Evolutionary conservation across 2,888 invertebrate species (phyloP).

Genomic region (Scotopteryx bipunctaria): DNA sequence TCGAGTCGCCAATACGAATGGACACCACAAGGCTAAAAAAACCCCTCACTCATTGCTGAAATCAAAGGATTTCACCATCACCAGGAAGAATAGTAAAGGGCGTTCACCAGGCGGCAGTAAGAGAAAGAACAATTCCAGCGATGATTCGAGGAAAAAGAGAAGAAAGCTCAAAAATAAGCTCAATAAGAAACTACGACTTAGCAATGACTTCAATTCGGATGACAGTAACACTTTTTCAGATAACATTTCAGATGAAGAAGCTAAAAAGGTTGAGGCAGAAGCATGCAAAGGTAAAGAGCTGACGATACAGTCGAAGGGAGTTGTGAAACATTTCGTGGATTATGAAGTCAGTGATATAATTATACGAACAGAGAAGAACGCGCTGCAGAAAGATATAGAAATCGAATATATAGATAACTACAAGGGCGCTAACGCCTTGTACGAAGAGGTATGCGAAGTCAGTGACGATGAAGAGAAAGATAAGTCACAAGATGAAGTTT

Average conservation of each 20-base stretch:
- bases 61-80: neutral
- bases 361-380: conserved; percentile 8
- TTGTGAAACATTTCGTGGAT: conserved; percentile 11
- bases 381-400: conserved; percentile 5
- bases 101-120: neutral
- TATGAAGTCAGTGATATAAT: conserved; percentile 14
- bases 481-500: neutral
- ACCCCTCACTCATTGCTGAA: neutral
- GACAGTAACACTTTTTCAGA: neutral
- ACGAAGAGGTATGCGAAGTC: conserved; percentile 15
- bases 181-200: conserved; percentile 9
- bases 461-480: conserved; percentile 15
- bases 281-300: conserved; percentile 4
- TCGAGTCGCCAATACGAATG: neutral
- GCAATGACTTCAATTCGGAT: conserved; percentile 2
- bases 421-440: neutral
- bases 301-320: conserved; percentile 4
- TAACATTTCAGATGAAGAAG: neutral
- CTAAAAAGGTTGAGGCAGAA: neutral
- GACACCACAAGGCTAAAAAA: conserved; percentile 2
- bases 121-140: neutral
- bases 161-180: conserved; percentile 1
- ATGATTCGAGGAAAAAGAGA: neutral
- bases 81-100: neutral
- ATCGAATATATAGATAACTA: conserved; percentile 22